Conservation (phyloP, 2,113 vertebrate genomes). For the Galbula dea region DNA sequence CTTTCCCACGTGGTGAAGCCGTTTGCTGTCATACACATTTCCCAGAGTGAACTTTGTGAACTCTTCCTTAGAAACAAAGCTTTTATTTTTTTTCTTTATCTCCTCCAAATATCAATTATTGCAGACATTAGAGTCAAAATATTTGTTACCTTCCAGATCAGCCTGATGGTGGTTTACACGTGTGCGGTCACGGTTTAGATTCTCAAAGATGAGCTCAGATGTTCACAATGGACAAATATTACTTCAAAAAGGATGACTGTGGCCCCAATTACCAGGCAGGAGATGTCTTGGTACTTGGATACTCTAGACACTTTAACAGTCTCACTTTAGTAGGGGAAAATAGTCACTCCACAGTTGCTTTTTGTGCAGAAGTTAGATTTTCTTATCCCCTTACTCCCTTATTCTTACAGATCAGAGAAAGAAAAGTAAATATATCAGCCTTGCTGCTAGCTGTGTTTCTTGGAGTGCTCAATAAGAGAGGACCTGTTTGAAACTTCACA, state of each 20-base stretch:
- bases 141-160: background rate
- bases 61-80: background rate
- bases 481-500: accelerated
- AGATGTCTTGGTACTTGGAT: background rate
- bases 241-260: background rate
- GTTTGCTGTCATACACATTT: background rate
- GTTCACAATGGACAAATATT: background rate
- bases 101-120: background rate
- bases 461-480: background rate
- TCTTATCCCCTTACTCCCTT: background rate
- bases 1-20: background rate
- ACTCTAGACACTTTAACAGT: too few species aligned
- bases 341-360: background rate
- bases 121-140: background rate
- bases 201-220: background rate
- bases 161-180: background rate
- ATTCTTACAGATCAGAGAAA: background rate
- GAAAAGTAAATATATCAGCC: background rate
- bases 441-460: background rate
- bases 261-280: background rate
- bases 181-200: background rate
- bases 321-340: background rate
- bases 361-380: background rate
- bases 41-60: background rate
- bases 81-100: background rate